Evolutionary conservation across 2,888 invertebrate genomes (phyloP), one percentile per base, ranked within the genome.

Genomic region (Macaria notata): DNA sequence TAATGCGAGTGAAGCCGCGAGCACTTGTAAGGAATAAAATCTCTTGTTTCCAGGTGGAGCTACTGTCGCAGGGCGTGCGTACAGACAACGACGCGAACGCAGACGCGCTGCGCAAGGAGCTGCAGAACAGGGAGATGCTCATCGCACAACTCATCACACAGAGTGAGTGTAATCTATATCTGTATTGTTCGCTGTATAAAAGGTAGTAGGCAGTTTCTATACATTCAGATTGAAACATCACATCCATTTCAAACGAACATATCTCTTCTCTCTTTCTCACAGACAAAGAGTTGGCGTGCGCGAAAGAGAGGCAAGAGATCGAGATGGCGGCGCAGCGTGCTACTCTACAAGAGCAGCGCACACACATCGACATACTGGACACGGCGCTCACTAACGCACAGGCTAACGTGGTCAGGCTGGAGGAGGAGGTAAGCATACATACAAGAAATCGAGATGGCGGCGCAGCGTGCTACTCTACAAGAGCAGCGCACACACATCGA

Each of bases 401-500:
- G 86, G 94, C 95, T 58, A 97, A 97, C 83, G 96, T 98, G 46
- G 95, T 97, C 50, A 93, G 96, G 30, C 92, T 98, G 1, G 98
- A 98, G 84, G 97, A 97, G 79, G 97, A 98, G 93, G 96, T 97
- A 83, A 66, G 52, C 4, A n/a, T 6, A 6, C 9, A 31, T 47
- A 5, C 1, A 98, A 78, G 97, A 98, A 86, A 96, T 98, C 62
- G 98, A 98, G 87, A 92, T 98, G 76, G 94, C 96, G 9, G 97
- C 98, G 0, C 97, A 98, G 81, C 92, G 96, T 70, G 96, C 96
- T 9, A 98, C 98, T 9, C 86, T 98, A 61, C 96, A 97, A 79
- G 98, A 98, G 77, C 98, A 98, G 79, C 92, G 98, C 62, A 97
- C 96, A 31, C 98, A 98, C 83, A 98, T 98, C 78, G 97, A 97